These are phyloP conservation scores for Gymnocheta viridis DNA, from an alignment of 2,888 invertebrate genomes.

Conservation along the genomic window DNA sequence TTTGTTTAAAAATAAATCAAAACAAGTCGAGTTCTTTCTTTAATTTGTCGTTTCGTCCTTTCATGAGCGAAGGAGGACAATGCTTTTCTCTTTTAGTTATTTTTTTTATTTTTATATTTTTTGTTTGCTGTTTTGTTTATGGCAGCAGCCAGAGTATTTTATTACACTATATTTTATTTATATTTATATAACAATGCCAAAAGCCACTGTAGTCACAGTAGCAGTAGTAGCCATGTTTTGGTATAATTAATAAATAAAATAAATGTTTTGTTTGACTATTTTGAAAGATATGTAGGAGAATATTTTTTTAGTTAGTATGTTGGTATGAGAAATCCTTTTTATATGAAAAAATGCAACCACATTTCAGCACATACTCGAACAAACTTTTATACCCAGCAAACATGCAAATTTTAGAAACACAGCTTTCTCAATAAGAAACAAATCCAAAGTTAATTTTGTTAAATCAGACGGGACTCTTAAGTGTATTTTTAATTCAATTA, in stretches of 20 bases:
- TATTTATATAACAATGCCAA: not conserved
- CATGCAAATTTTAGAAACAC: not conserved
- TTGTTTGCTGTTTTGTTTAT: not conserved
- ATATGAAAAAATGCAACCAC: not conserved
- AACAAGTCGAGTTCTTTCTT: not conserved
- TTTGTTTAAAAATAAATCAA: not conserved
- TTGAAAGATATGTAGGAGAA: not conserved
- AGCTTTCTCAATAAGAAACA: no score
- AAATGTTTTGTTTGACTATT: conserved; percentile 19
- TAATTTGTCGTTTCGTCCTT: not conserved
- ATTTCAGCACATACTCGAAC: not conserved
- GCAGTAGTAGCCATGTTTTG: conserved; percentile 8
- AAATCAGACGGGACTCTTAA: no score
- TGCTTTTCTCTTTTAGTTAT: not conserved
- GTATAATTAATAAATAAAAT: conserved; percentile 63
- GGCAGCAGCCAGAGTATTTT: not conserved
- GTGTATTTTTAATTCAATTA: no score
- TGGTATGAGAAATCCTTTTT: not conserved
- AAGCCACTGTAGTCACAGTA: not conserved
- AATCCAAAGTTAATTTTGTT: no score
- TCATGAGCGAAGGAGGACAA: not conserved
- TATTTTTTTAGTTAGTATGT: not conserved
- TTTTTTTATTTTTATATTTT: not conserved
- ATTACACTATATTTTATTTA: not conserved
- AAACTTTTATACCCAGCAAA: conserved; percentile 9